Evolutionary conservation across 2,797 vertebrate genomes (phyloP), one percentile per base, ranked within the genome.

Genomic region (Oryzias sinensis): DNA sequence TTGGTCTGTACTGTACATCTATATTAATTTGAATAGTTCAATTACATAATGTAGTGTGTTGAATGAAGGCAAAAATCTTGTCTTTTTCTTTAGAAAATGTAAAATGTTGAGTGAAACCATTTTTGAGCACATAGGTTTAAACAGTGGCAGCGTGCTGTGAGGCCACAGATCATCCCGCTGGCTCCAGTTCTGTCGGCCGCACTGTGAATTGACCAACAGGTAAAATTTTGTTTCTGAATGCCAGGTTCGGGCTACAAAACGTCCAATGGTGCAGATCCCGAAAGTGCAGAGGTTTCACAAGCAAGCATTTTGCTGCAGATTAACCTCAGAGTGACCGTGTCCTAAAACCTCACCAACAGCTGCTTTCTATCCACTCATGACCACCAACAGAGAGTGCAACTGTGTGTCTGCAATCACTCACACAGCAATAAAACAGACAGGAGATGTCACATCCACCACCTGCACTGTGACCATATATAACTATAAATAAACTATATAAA

Each of bases 311-410:
- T 29, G 18, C 27, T 15, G n/a, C 37, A 16, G 40, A 15, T 56
- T 50, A 24, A 44, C 53, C 37, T 22, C 20, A n/a, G 14, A 15
- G 11, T 17, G n/a, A 22, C 37, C 25, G 37, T 9, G 22, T 64
- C 22, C 49, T 50, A 0, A 46, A 55, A 17, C 45, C 16, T 42
- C 45, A 56, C 46, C 63, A 75, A 42, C 84, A 79, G 82, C 79
- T 84, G 82, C 37, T 77, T 70, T 71, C 49, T 62, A 11, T 68
- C 33, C 57, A 62, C 25, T 25, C 41, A 0, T 56, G 75, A 68
- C 73, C 79, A 50, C 78, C 79, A 62, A 76, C 65, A 54, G 47
- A 7, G 54, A 53, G 46, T 68, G 53, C 14, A 43, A 64, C 52
- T 8, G 47, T 55, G 62, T 59, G 40, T 6, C 49, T 51, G 56